These are phyloP conservation scores for Syrmaticus mikado DNA, from an alignment of 2,113 vertebrate genomes.

Conservation along the genomic window DNA sequence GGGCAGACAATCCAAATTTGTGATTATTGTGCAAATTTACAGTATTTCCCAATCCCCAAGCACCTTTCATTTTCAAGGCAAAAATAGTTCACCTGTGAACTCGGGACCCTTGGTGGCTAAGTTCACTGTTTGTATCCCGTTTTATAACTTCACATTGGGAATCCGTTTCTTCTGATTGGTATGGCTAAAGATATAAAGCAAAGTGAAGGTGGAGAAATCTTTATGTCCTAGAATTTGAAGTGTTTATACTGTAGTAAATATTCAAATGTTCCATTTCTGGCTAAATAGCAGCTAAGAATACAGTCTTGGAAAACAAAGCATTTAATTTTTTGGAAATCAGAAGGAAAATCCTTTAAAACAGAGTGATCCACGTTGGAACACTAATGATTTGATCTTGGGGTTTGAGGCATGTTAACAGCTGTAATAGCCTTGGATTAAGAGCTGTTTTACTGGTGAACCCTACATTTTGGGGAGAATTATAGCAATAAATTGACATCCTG, in stretches of 20 bases:
- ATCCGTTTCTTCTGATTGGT: constrained; percentile 32
- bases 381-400: neutral
- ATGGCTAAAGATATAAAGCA: neutral
- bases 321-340: neutral
- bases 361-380: neutral
- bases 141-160: constrained; percentile 24
- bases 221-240: constrained; percentile 10
- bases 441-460: neutral
- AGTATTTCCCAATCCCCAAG: neutral
- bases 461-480: neutral
- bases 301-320: neutral
- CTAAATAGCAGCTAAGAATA: constrained; percentile 40
- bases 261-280: constrained; percentile 44
- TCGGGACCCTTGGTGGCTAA: neutral
- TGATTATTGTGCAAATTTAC: neutral
- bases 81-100: neutral
- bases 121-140: neutral
- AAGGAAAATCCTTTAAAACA: neutral
- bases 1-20: neutral
- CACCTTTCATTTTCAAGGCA: neutral
- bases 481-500: constrained; percentile 47
- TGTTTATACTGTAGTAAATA: constrained; percentile 51
- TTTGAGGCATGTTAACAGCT: neutral
- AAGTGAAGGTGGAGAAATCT: constrained; percentile 13
- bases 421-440: neutral